A percentile compares a stretch with the other conserved stretches of the same genome.
These are phyloP conservation scores for Leptopilina syphax DNA, from an alignment of 2,888 invertebrate species.

Conservation along the genomic window DNA sequence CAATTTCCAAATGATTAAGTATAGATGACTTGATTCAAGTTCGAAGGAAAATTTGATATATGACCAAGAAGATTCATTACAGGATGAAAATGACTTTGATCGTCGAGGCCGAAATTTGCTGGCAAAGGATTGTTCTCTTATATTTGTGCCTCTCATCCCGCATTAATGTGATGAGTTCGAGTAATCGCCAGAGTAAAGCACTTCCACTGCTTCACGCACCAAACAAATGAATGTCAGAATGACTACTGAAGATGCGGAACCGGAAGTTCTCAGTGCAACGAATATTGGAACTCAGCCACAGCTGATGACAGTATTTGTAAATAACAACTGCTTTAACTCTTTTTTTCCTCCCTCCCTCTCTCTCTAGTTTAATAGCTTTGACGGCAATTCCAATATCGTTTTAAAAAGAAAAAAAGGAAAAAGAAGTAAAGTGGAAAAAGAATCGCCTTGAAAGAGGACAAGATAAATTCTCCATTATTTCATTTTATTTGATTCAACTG, in stretches of 20 bases:
- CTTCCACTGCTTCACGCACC: conserved; percentile 17
- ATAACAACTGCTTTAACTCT: conserved; percentile 10
- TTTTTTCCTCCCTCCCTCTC: too few relatives aligned
- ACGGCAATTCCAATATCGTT: conserved; percentile 3
- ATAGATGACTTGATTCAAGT: conserved; percentile 2
- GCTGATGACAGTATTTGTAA: conserved; percentile 6
- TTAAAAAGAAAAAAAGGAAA: background rate
- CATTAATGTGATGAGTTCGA: conserved; percentile 33
- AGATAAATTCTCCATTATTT: background rate
- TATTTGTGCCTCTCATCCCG: conserved; percentile 22
- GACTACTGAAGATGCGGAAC: conserved; percentile 19
- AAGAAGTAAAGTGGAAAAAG: background rate
- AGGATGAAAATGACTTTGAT: conserved; percentile 29
- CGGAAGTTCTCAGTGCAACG: conserved; percentile 26
- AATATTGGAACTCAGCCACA: conserved; percentile 36
- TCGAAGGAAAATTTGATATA: conserved; percentile 10
- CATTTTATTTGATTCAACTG: too few relatives aligned
- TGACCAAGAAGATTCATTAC: conserved; percentile 26
- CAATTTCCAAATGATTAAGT: conserved; percentile 4
- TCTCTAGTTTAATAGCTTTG: background rate
- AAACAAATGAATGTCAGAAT: background rate
- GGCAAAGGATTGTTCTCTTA: conserved; percentile 39
- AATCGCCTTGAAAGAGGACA: background rate
- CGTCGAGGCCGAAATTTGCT: conserved; percentile 27
- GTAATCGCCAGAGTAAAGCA: conserved; percentile 14